Base-by-base conservation (phyloP, 2,797 vertebrate species). In the Alauda arvensis region DNA sequence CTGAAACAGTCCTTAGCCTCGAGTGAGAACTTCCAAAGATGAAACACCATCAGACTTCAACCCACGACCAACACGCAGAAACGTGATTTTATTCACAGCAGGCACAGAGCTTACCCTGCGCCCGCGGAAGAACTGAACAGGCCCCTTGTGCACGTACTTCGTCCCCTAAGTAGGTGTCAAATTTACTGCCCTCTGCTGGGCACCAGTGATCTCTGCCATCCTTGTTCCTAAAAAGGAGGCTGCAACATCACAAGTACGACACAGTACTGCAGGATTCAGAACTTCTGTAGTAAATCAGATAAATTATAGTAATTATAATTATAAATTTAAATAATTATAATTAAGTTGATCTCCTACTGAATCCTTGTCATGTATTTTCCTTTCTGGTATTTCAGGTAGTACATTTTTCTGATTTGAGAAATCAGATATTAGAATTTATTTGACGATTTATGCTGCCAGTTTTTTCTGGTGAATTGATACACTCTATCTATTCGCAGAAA, bases 41-140 rank as follows among this genome's bases (percentile, higher is more conserved):
- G 4, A 71, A 72, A 70, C 18, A 10, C 21, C 11, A 21, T 12
- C 60, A 66, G 31, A 21, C 34, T 57, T 51, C 18, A n/a, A 3
- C 24, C 19, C 33, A 2, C 4, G 34, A 16, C 7, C 8, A 1
- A 24, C 18, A 53, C 0, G 0, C 6, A 55, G 29, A 72, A 55
- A 52, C 3, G 3, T 14, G 14, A 18, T 3, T 0, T 34, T 37
- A 48, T 28, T 17, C 9, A 21, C 19, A 65, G 4, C 2, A 21
- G 34, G 42, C 15, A 24, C 0, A 24, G 40, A 55, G 16, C 5
- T 46, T 26, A 18, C 24, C 18, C 3, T 43, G 13, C 40, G n/a
- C n/a, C 43, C 25, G n/a, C 0, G 1, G 23, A 57, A 65, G 48
- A 81, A 49, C 18, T 3, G 7, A 85, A 53, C 0, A 0, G 15